phyloP scores from a whole-genome alignment of 1,140 invertebrate genomes.

The Saccostrea glomerata region DNA sequence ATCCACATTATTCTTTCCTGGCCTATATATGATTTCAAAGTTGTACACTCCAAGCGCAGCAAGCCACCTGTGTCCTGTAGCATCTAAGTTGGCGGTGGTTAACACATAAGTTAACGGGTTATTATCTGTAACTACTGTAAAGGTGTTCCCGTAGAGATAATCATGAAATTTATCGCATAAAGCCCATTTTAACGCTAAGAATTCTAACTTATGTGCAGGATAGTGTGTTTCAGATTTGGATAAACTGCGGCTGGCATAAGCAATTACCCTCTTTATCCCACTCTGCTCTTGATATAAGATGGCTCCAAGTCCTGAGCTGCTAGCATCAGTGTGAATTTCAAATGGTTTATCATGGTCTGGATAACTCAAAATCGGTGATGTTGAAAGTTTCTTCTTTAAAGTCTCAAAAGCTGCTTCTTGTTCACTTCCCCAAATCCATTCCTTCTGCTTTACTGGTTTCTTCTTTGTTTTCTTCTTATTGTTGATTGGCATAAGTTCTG shows the following conservation, averaged over 20 bases:
- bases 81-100: constrained; percentile 48
- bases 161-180: constrained; percentile 44
- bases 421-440: constrained; percentile 24
- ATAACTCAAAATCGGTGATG: constrained; percentile 59
- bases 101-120: constrained; percentile 57
- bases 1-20: constrained; percentile 51
- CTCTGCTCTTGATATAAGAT: constrained; percentile 60
- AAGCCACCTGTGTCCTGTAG: constrained; percentile 51
- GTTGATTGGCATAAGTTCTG: background rate
- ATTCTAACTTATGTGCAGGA: constrained; percentile 48
- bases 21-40: constrained; percentile 50
- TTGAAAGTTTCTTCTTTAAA: constrained; percentile 51
- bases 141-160: constrained; percentile 26
- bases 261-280: constrained; percentile 43
- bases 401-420: constrained; percentile 52
- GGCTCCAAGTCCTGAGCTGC: constrained; percentile 62
- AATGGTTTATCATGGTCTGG: constrained; percentile 55
- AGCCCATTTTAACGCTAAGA: constrained; percentile 52
- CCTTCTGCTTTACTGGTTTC: background rate
- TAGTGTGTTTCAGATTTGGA: constrained; percentile 50
- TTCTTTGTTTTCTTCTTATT: background rate
- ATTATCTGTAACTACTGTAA: constrained; percentile 53
- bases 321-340: constrained; percentile 58
- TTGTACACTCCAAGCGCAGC: constrained; percentile 41
- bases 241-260: too few species aligned